Base-by-base conservation (phyloP, 1,140 invertebrate species). In the Pissodes strobi region DNA sequence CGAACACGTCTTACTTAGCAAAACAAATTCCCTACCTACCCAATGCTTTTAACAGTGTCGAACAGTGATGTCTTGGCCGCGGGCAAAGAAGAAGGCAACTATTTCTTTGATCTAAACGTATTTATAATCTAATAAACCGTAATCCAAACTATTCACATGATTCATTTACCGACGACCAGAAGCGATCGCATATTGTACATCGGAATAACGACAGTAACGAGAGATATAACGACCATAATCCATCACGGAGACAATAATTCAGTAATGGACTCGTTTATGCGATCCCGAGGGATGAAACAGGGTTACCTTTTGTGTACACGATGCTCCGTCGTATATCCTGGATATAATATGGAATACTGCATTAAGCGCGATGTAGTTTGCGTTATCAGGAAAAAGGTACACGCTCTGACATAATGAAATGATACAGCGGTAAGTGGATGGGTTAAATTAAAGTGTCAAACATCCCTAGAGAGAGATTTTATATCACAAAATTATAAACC, bases 171-270 rank as follows among this genome's bases (percentile, higher is more conserved):
- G 43, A 48, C 41, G 2, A 27, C 48, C 30, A 27, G 19, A 61
- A 51, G 39, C 30, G 49, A 45, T 53, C 23, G 38, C 25, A 21
- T 48, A 39, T n/a, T n/a, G n/a, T 13, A 25, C 22, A 51, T 61
- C 18, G 45, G 13, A 19, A 51, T 51, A 51, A 45, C 49, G 58
- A 61, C 46, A 51, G 21, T 49, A 61, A 62, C 60, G 49, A 49
- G 60, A 62, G 49, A 59, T 48, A 22, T 53, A 53, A 62, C 51
- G 49, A 62, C 60, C 38, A 45, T 53, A 53, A 62, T 62, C 60
- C 49, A 62, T 62, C 60, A 62, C 17, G 37, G 48, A 38, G 60
- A 43, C 60, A 53, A 62, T 62, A 62, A 62, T 62, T 62, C 37
- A 43, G 60, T 62, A 62, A 62, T 62, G 49, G 60, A 52, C 60